Evolutionary conservation across 2,113 vertebrate species (phyloP).

Genomic region (Aviceda subcristata): DNA sequence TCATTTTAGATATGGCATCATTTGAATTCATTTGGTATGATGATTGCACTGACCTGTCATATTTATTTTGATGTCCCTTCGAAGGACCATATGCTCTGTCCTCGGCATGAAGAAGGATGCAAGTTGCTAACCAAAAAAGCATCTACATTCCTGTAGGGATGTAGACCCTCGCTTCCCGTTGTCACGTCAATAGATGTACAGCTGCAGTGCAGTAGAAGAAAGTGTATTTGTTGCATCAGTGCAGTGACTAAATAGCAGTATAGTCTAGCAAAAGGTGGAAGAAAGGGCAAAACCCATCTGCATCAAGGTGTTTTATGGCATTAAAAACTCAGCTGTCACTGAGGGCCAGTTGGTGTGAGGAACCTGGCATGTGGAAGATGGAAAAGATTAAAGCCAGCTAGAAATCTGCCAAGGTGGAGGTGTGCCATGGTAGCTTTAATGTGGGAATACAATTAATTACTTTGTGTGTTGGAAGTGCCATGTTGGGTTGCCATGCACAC

Average conservation of each 20-base stretch:
- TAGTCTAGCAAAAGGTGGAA: background rate
- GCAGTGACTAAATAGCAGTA: background rate
- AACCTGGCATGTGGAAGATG: background rate
- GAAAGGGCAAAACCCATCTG: background rate
- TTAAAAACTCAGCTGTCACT: background rate
- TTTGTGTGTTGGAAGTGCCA: background rate
- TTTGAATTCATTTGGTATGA: conserved; percentile 49
- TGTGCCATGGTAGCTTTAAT: background rate
- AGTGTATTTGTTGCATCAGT: background rate
- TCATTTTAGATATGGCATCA: conserved; percentile 33
- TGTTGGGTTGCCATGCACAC: background rate
- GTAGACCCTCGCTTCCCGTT: background rate
- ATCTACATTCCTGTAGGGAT: background rate
- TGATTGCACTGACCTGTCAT: conserved; percentile 56
- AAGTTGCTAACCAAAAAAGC: background rate
- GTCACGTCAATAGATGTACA: background rate
- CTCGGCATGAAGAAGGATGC: background rate
- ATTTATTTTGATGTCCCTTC: conserved; percentile 57
- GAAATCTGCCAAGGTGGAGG: conserved; percentile 39
- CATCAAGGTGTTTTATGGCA: background rate
- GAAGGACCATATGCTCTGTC: conserved; percentile 59
- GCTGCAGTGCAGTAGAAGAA: background rate
- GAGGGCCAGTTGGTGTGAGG: background rate
- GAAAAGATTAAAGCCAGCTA: conserved; percentile 7
- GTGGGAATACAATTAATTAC: conserved; percentile 1